phyloP scores from a whole-genome alignment of 1,140 invertebrate species.

The Hyposmocoma kahamanoa region DNA sequence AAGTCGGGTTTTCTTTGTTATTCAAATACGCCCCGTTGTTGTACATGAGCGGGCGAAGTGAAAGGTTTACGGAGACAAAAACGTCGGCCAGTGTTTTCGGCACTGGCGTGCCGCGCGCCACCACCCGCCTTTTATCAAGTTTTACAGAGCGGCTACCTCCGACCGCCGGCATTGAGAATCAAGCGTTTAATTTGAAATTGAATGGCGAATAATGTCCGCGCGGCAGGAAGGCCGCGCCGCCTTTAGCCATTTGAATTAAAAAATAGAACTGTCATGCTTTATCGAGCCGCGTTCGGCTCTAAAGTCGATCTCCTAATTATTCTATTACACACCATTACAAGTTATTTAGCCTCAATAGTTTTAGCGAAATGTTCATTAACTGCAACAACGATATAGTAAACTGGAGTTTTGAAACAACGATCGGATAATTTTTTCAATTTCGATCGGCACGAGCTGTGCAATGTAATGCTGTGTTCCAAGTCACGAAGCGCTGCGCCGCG shows the following conservation, averaged over 20 bases:
- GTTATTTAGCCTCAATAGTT: conserved; percentile 11
- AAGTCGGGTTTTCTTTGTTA: conserved; percentile 49
- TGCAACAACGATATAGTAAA: conserved; percentile 23
- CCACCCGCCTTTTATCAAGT: conserved; percentile 67
- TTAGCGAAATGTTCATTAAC: conserved; percentile 21
- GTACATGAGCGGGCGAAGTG: conserved; percentile 59
- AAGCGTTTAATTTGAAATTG: conserved; percentile 71
- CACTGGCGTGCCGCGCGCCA: conserved; percentile 57
- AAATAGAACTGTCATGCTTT: conserved; percentile 39
- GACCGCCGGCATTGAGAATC: conserved; percentile 68
- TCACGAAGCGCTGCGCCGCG: conserved; percentile 14
- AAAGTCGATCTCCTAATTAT: background rate
- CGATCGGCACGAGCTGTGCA: conserved; percentile 21
- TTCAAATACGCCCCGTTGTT: conserved; percentile 29
- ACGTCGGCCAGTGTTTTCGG: conserved; percentile 41
- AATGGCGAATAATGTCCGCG: conserved; percentile 53
- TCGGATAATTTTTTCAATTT: conserved; percentile 30
- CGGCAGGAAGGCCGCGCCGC: conserved; percentile 59
- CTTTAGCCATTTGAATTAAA: conserved; percentile 51
- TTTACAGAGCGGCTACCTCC: conserved; percentile 49
- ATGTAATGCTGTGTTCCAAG: conserved; percentile 23
- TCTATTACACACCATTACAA: background rate
- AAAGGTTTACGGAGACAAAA: conserved; percentile 62
- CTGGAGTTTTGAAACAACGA: conserved; percentile 33
- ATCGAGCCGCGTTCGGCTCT: background rate